Conservation (phyloP, 1,140 invertebrate genomes). For the Atta cephalotes region DNA sequence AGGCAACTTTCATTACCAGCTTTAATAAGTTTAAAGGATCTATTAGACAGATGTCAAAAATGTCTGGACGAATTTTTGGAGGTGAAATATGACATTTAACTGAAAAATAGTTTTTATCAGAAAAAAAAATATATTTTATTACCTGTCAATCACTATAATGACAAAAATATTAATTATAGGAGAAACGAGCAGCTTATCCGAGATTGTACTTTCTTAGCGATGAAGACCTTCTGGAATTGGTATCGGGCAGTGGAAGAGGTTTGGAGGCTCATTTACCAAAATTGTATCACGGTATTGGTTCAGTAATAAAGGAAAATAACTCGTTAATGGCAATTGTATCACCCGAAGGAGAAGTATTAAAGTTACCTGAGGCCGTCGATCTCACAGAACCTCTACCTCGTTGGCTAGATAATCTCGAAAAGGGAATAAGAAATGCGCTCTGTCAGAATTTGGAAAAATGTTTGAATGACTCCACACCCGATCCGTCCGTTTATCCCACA, state of each 20-base stretch:
- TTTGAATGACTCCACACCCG: conserved; percentile 77
- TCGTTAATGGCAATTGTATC: conserved; percentile 91
- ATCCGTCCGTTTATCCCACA: conserved; percentile 82
- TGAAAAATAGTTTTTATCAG: background rate
- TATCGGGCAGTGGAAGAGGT: conserved; percentile 93
- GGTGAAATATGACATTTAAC: conserved; percentile 85
- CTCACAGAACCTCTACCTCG: conserved; percentile 79
- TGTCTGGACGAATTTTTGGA: conserved; percentile 98
- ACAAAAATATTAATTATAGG: conserved; percentile 86
- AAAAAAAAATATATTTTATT: background rate
- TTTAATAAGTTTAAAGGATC: conserved; percentile 93
- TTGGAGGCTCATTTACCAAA: conserved; percentile 98
- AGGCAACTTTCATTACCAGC: conserved; percentile 91
- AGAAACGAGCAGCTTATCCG: conserved; percentile 97
- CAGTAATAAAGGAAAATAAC: conserved; percentile 89
- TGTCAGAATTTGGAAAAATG: conserved; percentile 81
- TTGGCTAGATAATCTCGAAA: conserved; percentile 83
- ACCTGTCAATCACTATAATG: too few relatives aligned
- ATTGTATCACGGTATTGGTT: conserved; percentile 96
- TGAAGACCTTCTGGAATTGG: conserved; percentile 97
- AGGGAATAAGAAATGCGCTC: conserved; percentile 78
- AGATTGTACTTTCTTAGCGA: conserved; percentile 98
- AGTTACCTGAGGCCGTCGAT: conserved; percentile 91
- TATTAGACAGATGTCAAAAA: conserved; percentile 96
- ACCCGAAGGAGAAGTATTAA: conserved; percentile 94